These are phyloP conservation scores for Pycnonotus jocosus DNA, from an alignment of 2,113 vertebrate species.

Conservation along the genomic window DNA sequence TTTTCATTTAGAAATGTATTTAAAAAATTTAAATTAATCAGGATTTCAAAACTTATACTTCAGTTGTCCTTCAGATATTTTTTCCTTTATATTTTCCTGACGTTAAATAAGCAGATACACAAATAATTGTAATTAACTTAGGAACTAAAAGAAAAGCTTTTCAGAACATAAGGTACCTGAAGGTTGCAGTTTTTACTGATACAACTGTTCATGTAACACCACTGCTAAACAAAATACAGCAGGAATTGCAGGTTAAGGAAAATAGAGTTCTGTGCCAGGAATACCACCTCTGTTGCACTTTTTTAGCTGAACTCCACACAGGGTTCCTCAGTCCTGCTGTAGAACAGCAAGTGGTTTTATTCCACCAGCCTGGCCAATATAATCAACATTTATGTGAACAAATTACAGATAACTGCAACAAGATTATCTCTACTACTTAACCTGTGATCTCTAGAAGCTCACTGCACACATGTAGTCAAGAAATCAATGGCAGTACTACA, in stretches of 20 bases:
- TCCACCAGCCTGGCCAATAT: not conserved
- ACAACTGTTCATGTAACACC: accelerated
- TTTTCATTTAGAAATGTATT: not conserved
- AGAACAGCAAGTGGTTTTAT: not conserved
- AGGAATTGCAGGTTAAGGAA: not conserved
- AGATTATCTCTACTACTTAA: not conserved
- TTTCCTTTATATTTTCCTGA: not conserved
- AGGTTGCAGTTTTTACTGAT: not conserved
- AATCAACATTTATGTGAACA: constrained; percentile 3
- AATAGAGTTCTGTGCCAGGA: not conserved
- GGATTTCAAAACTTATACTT: not conserved
- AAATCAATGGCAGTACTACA: not conserved
- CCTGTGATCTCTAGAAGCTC: not conserved
- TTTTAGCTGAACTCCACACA: not conserved
- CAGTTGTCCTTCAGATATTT: not conserved
- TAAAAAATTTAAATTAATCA: not conserved
- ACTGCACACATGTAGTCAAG: not conserved
- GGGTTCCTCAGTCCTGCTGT: accelerated
- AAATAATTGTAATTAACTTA: not conserved
- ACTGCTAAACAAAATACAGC: not conserved
- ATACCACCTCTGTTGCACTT: not conserved
- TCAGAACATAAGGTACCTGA: not conserved
- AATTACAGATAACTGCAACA: constrained; percentile 1
- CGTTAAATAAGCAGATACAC: not conserved
- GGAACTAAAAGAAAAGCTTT: not conserved